phyloP scores from a whole-genome alignment of 2,113 vertebrate species.

The Otolemur garnettii region DNA sequence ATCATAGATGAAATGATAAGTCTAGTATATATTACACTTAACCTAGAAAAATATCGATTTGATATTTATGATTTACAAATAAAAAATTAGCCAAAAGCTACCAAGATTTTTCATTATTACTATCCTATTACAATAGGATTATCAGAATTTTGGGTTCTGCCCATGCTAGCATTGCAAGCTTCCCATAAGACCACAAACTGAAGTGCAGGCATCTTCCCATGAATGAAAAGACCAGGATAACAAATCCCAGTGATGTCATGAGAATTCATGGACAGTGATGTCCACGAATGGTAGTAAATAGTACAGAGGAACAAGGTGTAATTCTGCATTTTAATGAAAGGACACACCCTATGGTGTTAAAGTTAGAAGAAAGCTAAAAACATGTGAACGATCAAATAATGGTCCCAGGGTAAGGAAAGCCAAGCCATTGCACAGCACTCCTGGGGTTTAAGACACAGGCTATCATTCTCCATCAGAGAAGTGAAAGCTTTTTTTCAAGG shows the following conservation, averaged over 20 bases:
- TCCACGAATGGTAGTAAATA: background rate
- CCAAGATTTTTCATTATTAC: background rate
- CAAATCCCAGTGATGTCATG: background rate
- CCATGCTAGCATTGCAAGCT: background rate
- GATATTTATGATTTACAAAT: background rate
- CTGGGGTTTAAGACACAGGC: fast-evolving
- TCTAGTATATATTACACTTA: background rate
- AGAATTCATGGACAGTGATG: background rate
- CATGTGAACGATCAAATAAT: background rate
- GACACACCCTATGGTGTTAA: background rate
- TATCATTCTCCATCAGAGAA: background rate
- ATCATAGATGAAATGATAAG: background rate
- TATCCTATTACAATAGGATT: background rate
- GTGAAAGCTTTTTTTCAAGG: background rate
- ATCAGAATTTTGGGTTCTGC: background rate
- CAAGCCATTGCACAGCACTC: fast-evolving
- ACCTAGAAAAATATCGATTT: background rate
- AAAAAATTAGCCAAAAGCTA: background rate
- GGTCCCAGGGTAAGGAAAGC: background rate
- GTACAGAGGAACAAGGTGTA: background rate
- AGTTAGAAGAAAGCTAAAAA: background rate
- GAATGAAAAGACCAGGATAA: background rate
- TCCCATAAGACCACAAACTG: background rate
- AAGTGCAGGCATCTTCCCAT: too few species aligned
- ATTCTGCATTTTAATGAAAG: background rate